A percentile compares a stretch with the other conserved stretches of the same genome.
Conservation (phyloP, 92 coral and sea anemone genomes). For the Anthopleura xanthogrammica region DNA sequence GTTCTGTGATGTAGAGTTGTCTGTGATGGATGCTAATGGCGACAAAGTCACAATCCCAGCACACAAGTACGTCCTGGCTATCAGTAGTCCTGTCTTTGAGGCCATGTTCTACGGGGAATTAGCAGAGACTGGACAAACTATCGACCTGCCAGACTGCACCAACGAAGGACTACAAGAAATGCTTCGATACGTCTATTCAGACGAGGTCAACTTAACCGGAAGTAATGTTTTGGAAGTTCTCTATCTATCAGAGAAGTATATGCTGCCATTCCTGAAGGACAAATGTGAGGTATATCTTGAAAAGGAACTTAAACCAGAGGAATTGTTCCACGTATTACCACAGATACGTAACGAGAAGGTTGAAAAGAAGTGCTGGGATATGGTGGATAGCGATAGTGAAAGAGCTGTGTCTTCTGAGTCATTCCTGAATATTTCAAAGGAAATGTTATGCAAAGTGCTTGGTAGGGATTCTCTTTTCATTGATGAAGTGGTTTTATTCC, state of each 20-base stretch:
- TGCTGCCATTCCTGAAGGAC: constrained; percentile 34
- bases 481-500: constrained; percentile 45
- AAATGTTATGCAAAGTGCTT: constrained; percentile 34
- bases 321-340: constrained; percentile 52
- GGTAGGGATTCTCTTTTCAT: constrained; percentile 31
- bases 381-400: constrained; percentile 39
- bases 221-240: background rate
- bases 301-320: constrained; percentile 31
- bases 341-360: constrained; percentile 44
- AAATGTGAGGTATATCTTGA: constrained; percentile 30
- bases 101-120: too few relatives aligned
- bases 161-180: too few relatives aligned
- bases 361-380: constrained; percentile 49
- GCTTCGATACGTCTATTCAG: too few relatives aligned
- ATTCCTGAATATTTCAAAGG: constrained; percentile 27
- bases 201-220: background rate
- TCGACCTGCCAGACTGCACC: too few relatives aligned
- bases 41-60: background rate
- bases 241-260: background rate
- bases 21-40: background rate
- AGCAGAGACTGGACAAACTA: too few relatives aligned
- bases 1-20: background rate
- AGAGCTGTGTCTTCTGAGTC: constrained; percentile 45
- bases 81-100: too few relatives aligned
- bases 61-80: too few relatives aligned